Base-by-base conservation (phyloP, 1,140 invertebrate genomes). In the Lordiphosa stackelbergi region DNA sequence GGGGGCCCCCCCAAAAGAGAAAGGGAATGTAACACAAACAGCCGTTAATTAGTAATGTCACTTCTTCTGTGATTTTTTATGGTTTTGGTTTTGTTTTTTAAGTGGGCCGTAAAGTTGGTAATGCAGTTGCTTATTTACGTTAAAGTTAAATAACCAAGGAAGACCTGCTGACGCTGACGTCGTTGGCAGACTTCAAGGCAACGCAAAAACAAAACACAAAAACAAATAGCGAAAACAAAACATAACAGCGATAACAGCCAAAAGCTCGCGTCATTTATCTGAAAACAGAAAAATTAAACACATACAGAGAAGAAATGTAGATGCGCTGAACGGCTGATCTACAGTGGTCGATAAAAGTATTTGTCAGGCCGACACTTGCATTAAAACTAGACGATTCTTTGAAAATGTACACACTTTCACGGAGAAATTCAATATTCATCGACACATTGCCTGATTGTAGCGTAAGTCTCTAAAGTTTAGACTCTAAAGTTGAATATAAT, bases 41-140 rank as follows among this genome's bases (percentile, higher is more conserved):
- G 9, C 38, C 53, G 45, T 66, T 56, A 53, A 63, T 62, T 54
- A 51, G 38, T 53, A 59, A 54, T 61, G 49, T 53, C 63, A 56
- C 43, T 55, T 54, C 42, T 22, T 38, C 34, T 45, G 51, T 55
- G 16, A 31, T 12, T 22, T 43, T 57, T 49, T 49, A 35, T 36
- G 11, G 10, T 36, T 13, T 36, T 37, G 31, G 55, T 60, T 60
- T 69, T 54, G 62, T 46, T 56, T 51, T 51, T 10, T 28, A 37
- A 19, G 19, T 19, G 19, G 19, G 19, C 19, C 19, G 3, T 19
- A 19, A 19, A 19, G 19, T 19, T 3, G 19, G 2, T 4, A 42
- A 28, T 66, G 60, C 57, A 46, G 41, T 45, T 45, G 42, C 31
- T 46, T 46, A 12, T 46, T 46, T 46, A 31, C 43, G 43, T 46